Base-by-base conservation (phyloP, 2,888 invertebrate genomes). In the Pyrochroa serraticornis region DNA sequence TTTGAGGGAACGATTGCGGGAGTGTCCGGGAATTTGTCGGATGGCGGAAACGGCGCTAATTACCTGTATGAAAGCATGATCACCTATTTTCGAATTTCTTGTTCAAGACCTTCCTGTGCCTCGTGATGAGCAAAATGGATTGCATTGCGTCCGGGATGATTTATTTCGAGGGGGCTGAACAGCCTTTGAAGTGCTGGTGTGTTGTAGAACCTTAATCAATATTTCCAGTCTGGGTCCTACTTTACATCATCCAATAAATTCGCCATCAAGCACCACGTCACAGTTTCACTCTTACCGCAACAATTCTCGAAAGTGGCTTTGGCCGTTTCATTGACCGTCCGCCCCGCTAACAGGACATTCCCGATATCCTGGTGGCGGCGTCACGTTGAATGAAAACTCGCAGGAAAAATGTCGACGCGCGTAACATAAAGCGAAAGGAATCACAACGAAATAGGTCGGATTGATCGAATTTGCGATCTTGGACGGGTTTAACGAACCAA, bases 31-130 rank as follows among this genome's bases (percentile, higher is more conserved):
- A 43, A 34, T 33, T 44, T 7, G 12, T 1, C 22, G 7, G 7
- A n/a, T 39, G 13, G 8, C 2, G 35, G 10, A 6, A 3, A 2
- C n/a, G 10, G 10, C 10, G n/a, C 14, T n/a, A 65, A 69, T 67
- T 65, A 76, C 76, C 76, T 73, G 65, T 57, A 66, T 64, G 66
- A 68, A 75, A 71, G 71, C 77, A 76, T 77, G 67, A 77, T 78
- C 78, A 77, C 75, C 78, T 77, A 74, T 74, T 71, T 66, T 75
- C 69, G 60, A 73, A 74, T 68, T 73, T 71, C 64, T 72, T 72
- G 57, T 67, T 70, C 61, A 75, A 67, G 56, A 73, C 69, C 66
- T 74, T 75, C 65, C 75, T 71, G 63, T 74, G 71, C 56, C 71
- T 68, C 48, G 69, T 69, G 57, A 65, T 68, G 58, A 68, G 64